phyloP scores from a whole-genome alignment of 2,797 vertebrate genomes.

The Mastacembelus armatus region DNA sequence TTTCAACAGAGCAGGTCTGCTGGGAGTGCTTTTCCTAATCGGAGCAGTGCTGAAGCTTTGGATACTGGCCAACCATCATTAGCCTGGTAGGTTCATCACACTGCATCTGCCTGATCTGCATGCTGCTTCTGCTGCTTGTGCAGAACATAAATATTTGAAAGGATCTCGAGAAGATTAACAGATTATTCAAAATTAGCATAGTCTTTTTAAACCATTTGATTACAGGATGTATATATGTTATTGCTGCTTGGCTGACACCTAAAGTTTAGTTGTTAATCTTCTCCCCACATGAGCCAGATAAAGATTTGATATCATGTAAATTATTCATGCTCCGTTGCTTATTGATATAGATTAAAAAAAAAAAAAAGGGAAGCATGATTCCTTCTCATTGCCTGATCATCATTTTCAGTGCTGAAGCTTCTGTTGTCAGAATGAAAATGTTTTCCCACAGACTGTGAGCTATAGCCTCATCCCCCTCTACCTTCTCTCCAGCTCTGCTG shows the following conservation, averaged over 20 bases:
- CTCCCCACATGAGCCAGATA: neutral
- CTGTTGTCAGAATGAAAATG: slow-evolving; percentile 3
- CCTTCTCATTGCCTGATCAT: slow-evolving; percentile 1
- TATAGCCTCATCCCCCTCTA: slow-evolving; percentile 1
- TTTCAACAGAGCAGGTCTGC: slow-evolving; percentile 41
- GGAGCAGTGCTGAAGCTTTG: slow-evolving; percentile 43
- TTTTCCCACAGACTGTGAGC: slow-evolving; percentile 10
- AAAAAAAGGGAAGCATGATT: no score
- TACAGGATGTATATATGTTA: neutral
- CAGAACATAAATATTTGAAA: slow-evolving; percentile 4
- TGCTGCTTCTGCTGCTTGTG: slow-evolving; percentile 31
- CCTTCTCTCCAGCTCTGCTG: slow-evolving; percentile 7
- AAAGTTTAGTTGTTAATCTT: slow-evolving; percentile 38
- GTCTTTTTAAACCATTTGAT: neutral
- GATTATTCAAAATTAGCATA: no score
- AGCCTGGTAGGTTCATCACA: slow-evolving; percentile 67
- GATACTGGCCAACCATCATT: slow-evolving; percentile 42
- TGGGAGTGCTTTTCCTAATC: slow-evolving; percentile 51
- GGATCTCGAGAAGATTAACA: no score
- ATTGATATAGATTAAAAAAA: slow-evolving; percentile 17
- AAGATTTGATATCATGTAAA: neutral
- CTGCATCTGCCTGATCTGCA: slow-evolving; percentile 48
- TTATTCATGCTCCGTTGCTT: neutral
- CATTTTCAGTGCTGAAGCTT: slow-evolving; percentile 4
- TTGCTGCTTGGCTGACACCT: neutral